phyloP scores from a whole-genome alignment of 2,888 invertebrate species.

The Melanostoma scalare region DNA sequence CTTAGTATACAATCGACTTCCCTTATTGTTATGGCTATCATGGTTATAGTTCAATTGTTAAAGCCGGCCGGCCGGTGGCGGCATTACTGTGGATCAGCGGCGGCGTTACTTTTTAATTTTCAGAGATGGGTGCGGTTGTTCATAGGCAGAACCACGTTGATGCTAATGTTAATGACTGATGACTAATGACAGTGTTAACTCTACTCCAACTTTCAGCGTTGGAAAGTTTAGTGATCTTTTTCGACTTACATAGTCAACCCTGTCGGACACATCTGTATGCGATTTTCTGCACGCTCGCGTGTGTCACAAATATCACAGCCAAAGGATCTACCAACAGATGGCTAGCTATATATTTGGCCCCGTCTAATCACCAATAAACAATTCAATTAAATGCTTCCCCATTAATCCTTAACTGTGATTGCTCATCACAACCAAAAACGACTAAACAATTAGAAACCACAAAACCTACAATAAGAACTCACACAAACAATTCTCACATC shows the following conservation, averaged over 20 bases:
- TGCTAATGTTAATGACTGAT: too few relatives aligned
- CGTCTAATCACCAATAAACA: constrained; percentile 67
- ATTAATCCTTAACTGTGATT: constrained; percentile 66
- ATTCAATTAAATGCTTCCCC: constrained; percentile 66
- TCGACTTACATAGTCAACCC: too few relatives aligned
- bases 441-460: constrained; percentile 68
- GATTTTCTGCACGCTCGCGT: not conserved
- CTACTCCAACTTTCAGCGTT: too few relatives aligned
- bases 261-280: not conserved
- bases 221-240: too few relatives aligned
- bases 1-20: constrained; percentile 62
- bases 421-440: constrained; percentile 67
- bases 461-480: constrained; percentile 24
- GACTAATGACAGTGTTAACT: too few relatives aligned
- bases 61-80: constrained; percentile 43
- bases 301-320: not conserved
- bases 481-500: constrained; percentile 6
- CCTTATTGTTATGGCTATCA: constrained; percentile 68
- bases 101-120: too few relatives aligned
- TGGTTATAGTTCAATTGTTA: constrained; percentile 71
- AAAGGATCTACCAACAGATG: constrained; percentile 54
- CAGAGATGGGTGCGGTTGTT: too few relatives aligned
- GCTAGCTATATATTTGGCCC: constrained; percentile 28
- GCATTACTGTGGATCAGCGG: constrained; percentile 36
- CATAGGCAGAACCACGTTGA: too few relatives aligned